Evolutionary conservation across 2,113 vertebrate genomes (phyloP), one percentile per base, ranked within the genome.

Genomic region (Gambusia holbrooki): DNA sequence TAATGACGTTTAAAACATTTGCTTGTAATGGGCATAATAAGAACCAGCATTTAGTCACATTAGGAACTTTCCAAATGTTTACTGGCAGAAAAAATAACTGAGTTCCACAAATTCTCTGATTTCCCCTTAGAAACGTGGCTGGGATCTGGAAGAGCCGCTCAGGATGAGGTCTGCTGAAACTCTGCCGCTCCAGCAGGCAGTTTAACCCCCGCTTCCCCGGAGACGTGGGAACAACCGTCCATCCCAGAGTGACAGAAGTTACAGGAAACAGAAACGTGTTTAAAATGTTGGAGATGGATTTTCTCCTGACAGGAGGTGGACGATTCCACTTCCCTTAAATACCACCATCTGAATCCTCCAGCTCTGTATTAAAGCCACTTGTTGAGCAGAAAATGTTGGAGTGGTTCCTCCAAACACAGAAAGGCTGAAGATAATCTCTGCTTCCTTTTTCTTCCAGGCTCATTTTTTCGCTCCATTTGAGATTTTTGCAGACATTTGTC

Each of bases 331-430:
- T 84, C 73, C 74, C 83, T 87, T 48, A 6, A 48, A 19, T 48
- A 17, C 45, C 12, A 45, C 15, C 42, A 17, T 15, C 14, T 48
- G 45, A 17, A 48, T 82, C 89, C 83, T 89, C 87, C 74, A 84
- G 69, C 70, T 64, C 79, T 33, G 69, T 80, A 81, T 86, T 88
- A 82, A 88, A 87, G 84, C 89, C 88, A 90, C 83, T 93, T 91
- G 89, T 84, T 87, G 71, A 80, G 78, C 82, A 89, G 82, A 92
- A 84, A 76, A 84, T 35, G 71, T 69, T 83, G 81, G 88, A 92
- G 90, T 87, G 90, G 87, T 66, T 88, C 76, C 33, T 66, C 66
- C 77, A 45, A 77, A 80, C 35, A 66, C 69, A 83, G 62, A 75
- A 71, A 72, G 62, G 33, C 35, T 62, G 69, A 79, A 32, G 63